Evolutionary conservation across 2,888 invertebrate genomes (phyloP), one percentile per base, ranked within the genome.

Genomic region (Sympetrum striolatum): DNA sequence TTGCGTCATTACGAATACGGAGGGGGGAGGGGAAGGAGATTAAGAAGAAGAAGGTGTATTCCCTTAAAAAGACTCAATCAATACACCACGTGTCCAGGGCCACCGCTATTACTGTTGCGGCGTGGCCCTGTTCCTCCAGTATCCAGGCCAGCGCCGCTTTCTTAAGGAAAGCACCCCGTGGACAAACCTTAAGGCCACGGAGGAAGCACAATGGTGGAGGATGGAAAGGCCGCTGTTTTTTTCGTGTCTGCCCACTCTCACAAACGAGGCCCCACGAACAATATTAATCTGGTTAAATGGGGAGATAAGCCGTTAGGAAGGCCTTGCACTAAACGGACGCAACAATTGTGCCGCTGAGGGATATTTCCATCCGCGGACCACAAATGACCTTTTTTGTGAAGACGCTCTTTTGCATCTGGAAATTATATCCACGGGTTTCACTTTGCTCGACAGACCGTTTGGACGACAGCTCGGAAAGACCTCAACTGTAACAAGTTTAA

Each of bases 261-360:
- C 82, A 82, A 82, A 86, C 86, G 86, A 64, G 64, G 64, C 64
- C 86, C 64, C n/a, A 64, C 37, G 86, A 86, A 86, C 86, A 86
- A 86, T 86, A 86, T 86, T 86, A 64, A 86, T 86, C 86, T 86
- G 86, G 86, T 53, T 53, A 60, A 86, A 86, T 86, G 86, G 86
- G 60, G n/a, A 86, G 4, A n/a, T n/a, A 64, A 86, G 64, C 86
- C 86, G 86, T 86, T 86, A 86, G 64, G 39, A 86, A 86, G 35
- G 58, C 60, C 86, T 60, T 60, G 86, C 58, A 86, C 37, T 15
- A 48, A 35, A 53, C 15, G 48, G 53, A 86, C 35, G 35, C 82
- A 60, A 82, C 82, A 44, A 35, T 12, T n/a, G 82, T 48, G 82
- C 81, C 44, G 25, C 1, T 39, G 86, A 64, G 35, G n/a, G 58